Evolutionary conservation across 2,888 invertebrate genomes (phyloP), one percentile per base, ranked within the genome.

Genomic region (Lypha dubia): DNA sequence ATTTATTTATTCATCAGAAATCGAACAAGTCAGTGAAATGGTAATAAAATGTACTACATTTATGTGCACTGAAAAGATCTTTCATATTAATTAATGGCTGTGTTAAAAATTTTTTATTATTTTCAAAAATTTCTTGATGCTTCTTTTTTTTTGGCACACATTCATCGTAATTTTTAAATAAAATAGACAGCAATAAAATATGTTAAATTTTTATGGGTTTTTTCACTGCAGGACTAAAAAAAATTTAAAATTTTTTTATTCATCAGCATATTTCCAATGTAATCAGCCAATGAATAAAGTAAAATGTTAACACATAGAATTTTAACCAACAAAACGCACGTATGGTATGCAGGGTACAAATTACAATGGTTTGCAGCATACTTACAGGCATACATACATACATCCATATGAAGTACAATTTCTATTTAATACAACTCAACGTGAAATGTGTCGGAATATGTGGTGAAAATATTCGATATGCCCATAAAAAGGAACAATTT

Each of bases 231-330:
- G 41, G n/a, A 22, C 15, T 41, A 38, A 24, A 35, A 28, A 20
- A 22, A 20, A 5, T 35, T 17, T 0, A 22, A 13, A 24, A 58
- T 3, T 9, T 17, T 32, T 65, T 65, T 17, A 41, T 32, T 65
- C 24, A 24, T 65, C 46, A 46, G n/a, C 28, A 65, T 22, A 28
- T 44, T 28, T n/a, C 22, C 4, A 63, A 44, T 44, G 22, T n/a
- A 63, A 24, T 65, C 44, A 20, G 11, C 17, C 65, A 46, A 65
- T 11, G 46, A 28, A 65, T 65, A 46, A 46, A 65, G 11, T 38
- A 13, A 9, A 24, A 41, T n/a, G 17, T 20, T 62, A 41, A 17
- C 17, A 8, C 17, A 8, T 24, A 3, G 15, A 13, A 22, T 1
- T 62, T 41, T 13, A 62, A 15, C 8, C 22, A 22, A 15, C 8